These are phyloP conservation scores for Hybos culiciformis DNA, from an alignment of 2,888 invertebrate genomes.

Conservation along the genomic window DNA sequence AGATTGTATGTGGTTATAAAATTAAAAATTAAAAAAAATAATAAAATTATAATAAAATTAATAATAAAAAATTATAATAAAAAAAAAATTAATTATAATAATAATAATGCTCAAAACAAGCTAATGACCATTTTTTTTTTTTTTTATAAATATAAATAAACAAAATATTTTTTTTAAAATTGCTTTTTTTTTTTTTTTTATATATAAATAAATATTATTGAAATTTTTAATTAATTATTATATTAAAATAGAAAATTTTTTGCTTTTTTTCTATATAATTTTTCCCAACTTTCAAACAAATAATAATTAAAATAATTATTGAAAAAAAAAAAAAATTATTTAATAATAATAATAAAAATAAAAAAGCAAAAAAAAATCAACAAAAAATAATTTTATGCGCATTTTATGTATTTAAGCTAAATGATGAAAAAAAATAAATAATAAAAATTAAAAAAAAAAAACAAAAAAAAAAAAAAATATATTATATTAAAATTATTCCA, in stretches of 20 bases:
- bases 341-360: too few species aligned
- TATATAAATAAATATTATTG: too few species aligned
- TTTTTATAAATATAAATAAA: neutral
- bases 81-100: neutral
- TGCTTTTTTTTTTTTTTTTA: neutral
- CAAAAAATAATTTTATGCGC: too few species aligned
- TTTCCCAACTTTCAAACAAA: neutral
- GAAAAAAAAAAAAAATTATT: neutral
- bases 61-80: conserved; percentile 3
- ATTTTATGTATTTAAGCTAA: too few species aligned
- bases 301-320: neutral
- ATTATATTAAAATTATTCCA: neutral
- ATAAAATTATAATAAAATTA: conserved; percentile 19
- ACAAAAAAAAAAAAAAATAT: neutral
- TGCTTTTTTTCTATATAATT: neutral
- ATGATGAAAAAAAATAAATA: too few species aligned
- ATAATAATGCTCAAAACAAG: neutral
- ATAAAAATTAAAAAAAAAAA: neutral
- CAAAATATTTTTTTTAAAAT: neutral
- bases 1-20: too few species aligned
- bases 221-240: neutral
- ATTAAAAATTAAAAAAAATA: too few species aligned
- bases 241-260: neutral
- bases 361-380: too few species aligned
- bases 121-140: neutral